A percentile compares a stretch with the other conserved stretches of the same genome.
Conservation (phyloP, 1,140 invertebrate genomes). For the Drosophila obscura region DNA sequence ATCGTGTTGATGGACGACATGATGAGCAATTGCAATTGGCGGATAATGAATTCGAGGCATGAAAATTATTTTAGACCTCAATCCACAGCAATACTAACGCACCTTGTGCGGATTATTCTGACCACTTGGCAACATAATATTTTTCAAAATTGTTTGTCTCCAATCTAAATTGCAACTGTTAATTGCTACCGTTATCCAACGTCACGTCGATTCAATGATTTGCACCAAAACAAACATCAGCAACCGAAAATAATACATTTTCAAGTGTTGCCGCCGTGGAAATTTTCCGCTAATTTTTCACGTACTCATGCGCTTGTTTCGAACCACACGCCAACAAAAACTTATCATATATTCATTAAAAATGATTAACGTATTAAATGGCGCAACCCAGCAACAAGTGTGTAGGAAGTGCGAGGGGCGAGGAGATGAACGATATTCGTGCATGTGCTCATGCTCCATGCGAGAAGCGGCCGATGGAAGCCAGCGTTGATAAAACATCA, state of each 20-base stretch:
- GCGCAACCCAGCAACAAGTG: constrained; percentile 34
- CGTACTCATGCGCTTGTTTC: constrained; percentile 58
- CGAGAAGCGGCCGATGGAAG: constrained; percentile 14
- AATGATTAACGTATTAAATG: constrained; percentile 74
- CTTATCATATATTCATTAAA: constrained; percentile 79
- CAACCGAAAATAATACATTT: constrained; percentile 40
- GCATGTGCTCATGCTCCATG: constrained; percentile 20
- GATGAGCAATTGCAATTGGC: background rate
- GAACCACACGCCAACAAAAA: constrained; percentile 47
- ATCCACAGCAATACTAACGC: no score
- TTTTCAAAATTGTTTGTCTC: background rate
- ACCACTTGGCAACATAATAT: no score
- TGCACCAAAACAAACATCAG: constrained; percentile 7
- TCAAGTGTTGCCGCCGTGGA: constrained; percentile 60
- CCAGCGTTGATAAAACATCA: constrained; percentile 78
- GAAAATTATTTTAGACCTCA: no score
- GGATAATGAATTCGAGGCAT: background rate
- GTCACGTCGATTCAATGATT: background rate
- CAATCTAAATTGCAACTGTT: constrained; percentile 13
- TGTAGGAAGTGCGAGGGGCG: background rate
- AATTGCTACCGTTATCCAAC: constrained; percentile 13
- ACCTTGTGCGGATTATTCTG: no score
- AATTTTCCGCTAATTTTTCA: constrained; percentile 75
- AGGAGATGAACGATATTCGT: constrained; percentile 22
- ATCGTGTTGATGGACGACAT: background rate